These are phyloP conservation scores for Myotis lucifugus DNA, from an alignment of 2,113 vertebrate species.

Conservation along the genomic window DNA sequence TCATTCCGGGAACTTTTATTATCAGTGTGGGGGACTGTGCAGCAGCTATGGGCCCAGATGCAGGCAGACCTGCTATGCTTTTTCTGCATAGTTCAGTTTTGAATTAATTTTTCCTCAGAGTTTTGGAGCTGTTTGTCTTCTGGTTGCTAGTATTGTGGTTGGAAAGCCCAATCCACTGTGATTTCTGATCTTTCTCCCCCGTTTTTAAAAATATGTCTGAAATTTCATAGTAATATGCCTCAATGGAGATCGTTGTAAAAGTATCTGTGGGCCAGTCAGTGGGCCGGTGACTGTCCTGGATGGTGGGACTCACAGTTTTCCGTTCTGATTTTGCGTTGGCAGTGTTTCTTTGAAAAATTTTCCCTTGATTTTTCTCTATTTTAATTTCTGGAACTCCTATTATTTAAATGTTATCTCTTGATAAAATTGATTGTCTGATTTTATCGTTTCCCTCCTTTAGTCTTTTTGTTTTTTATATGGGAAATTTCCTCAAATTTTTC, in stretches of 20 bases:
- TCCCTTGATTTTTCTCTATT: not conserved
- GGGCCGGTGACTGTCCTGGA: not conserved
- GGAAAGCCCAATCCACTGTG: not conserved
- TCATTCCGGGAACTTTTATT: not conserved
- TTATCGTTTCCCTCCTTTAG: not conserved
- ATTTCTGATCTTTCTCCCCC: not conserved
- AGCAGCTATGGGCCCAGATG: not conserved
- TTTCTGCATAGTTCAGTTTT: not conserved
- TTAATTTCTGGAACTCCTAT: not conserved
- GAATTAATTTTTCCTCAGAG: not conserved
- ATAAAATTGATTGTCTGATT: not conserved
- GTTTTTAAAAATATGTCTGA: not conserved
- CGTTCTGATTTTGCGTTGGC: not conserved
- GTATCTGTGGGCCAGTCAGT: not conserved
- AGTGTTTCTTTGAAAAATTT: not conserved
- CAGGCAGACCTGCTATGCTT: not conserved
- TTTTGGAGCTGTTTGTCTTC: not conserved
- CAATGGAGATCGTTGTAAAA: not conserved
- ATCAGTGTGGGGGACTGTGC: not conserved
- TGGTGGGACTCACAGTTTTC: not conserved
- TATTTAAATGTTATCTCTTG: not conserved
- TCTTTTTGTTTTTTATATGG: not conserved
- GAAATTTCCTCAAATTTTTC: not conserved
- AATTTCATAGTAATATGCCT: not conserved
- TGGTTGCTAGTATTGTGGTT: not conserved